Evolutionary conservation across 2,113 vertebrate genomes (phyloP).

Genomic region (Ifrita kowaldi): DNA sequence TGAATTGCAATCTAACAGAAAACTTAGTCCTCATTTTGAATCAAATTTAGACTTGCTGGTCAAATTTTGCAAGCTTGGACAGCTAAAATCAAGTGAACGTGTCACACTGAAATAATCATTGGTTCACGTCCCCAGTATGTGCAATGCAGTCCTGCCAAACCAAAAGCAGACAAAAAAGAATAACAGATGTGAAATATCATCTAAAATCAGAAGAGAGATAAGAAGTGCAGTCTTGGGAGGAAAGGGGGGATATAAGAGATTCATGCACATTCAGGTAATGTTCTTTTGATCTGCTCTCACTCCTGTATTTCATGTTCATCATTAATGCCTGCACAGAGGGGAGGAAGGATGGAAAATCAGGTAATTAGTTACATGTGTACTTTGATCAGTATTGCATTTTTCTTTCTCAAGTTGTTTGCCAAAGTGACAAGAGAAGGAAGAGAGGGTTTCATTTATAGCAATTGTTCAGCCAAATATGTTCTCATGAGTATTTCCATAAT

Average conservation of each 20-base stretch:
- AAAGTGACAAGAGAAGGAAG: background rate
- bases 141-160: background rate
- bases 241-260: background rate
- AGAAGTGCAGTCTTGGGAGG: background rate
- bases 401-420: constrained; percentile 21
- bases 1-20: background rate
- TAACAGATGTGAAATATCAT: background rate
- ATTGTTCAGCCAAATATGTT: background rate
- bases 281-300: constrained; percentile 44
- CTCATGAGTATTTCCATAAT: background rate
- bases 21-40: background rate
- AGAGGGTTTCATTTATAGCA: background rate
- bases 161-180: background rate
- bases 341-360: background rate
- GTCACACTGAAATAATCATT: background rate
- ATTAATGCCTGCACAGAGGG: background rate
- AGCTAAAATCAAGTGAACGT: background rate
- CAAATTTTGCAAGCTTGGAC: background rate
- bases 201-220: background rate
- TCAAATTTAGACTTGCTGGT: background rate
- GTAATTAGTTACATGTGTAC: constrained; percentile 45
- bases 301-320: background rate
- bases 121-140: background rate
- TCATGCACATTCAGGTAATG: background rate
- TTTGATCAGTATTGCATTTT: constrained; percentile 46